Evolutionary conservation across 2,888 invertebrate genomes (phyloP).

Genomic region (Drosophila demipolita): DNA sequence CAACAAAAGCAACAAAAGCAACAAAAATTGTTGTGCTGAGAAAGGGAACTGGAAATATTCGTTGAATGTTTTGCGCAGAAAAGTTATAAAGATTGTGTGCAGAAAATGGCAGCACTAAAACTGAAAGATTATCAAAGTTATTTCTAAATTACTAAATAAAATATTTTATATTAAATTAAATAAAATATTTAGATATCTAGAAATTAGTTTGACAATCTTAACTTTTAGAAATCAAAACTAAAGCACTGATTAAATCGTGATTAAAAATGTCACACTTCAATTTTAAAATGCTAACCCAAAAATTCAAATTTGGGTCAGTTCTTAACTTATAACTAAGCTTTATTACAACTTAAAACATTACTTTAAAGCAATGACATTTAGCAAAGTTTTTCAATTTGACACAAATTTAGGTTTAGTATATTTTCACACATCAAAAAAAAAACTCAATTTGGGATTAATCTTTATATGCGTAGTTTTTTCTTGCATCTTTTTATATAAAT

Average conservation of each 20-base stretch:
- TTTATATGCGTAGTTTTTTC: not conserved
- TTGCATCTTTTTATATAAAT: too few species aligned
- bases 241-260: not conserved
- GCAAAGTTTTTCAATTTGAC: not conserved
- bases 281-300: too few species aligned
- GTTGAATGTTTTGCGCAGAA: not conserved
- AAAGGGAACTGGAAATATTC: not conserved
- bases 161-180: too few species aligned
- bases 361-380: not conserved
- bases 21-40: not conserved
- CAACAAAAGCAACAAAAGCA: not conserved
- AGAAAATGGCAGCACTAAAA: slow-evolving; percentile 1
- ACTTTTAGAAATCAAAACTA: not conserved
- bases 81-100: not conserved
- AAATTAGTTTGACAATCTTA: not conserved
- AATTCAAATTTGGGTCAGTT: not conserved
- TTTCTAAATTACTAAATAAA: too few species aligned
- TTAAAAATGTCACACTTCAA: too few species aligned
- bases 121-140: too few species aligned
- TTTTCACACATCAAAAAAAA: not conserved
- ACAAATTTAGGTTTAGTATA: not conserved
- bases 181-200: not conserved
- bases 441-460: not conserved
- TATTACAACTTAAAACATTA: not conserved
- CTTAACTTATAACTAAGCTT: not conserved